These are phyloP conservation scores for Anoplopoma fimbria DNA, from an alignment of 2,113 vertebrate genomes.

Conservation along the genomic window DNA sequence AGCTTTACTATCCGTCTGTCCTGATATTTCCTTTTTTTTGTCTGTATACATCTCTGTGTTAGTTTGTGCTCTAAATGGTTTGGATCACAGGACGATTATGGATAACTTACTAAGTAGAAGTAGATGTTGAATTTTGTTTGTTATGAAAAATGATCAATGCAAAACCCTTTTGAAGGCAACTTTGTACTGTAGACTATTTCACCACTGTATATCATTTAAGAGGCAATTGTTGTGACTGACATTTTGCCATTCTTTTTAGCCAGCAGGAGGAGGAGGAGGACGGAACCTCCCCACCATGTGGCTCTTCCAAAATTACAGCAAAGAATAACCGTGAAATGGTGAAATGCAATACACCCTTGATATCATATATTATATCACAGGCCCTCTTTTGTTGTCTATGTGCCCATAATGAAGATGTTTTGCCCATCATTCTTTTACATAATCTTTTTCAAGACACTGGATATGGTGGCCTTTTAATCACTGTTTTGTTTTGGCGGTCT, in stretches of 20 bases:
- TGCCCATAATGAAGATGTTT: neutral
- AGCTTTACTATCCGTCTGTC: slow-evolving; percentile 37
- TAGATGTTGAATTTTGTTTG: neutral
- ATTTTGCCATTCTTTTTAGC: slow-evolving; percentile 31
- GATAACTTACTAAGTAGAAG: neutral
- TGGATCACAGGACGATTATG: neutral
- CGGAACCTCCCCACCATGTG: slow-evolving; percentile 13
- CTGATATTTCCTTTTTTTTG: neutral
- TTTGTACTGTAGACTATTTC: neutral
- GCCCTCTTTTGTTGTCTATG: neutral
- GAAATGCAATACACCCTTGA: neutral
- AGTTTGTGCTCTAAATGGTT: neutral
- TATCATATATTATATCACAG: neutral
- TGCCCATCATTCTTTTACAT: neutral
- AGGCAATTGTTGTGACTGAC: neutral
- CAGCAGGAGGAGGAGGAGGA: slow-evolving; percentile 75
- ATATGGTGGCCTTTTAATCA: neutral
- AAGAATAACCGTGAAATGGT: slow-evolving; percentile 81
- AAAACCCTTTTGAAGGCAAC: neutral
- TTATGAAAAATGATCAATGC: neutral
- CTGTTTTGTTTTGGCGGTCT: slow-evolving; percentile 3
- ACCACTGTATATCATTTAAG: neutral
- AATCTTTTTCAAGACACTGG: slow-evolving; percentile 11
- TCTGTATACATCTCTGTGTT: neutral
- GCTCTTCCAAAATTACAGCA: slow-evolving; percentile 64